Evolutionary conservation across 2,888 invertebrate genomes (phyloP), one percentile per base, ranked within the genome.

Genomic region (Melikaiella ostensackeni): DNA sequence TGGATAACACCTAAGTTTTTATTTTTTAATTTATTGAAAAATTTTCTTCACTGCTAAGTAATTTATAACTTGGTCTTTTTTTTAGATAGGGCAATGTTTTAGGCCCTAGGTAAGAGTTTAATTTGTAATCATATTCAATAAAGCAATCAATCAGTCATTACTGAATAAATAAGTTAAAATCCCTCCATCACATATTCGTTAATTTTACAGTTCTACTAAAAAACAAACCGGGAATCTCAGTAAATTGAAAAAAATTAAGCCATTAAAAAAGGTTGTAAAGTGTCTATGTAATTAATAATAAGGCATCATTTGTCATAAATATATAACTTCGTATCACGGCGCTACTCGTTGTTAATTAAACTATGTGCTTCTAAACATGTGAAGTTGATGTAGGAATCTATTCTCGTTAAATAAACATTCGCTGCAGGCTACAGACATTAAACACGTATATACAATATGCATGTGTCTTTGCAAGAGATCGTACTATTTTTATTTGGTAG

Each of bases 311-410:
- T 70, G 70, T 70, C 46, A 30, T 50, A 70, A 75, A 75, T 81
- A 76, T 75, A 77, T 79, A 76, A 61, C 76, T 62, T 76, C 74
- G 66, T 75, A 77, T 74, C 57, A 62, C 74, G 78, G 75, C 74
- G 57, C 57, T 24, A 57, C 76, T 75, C 61, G 77, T 74, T 76
- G 79, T 75, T 74, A 79, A 79, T 70, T 46, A 70, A 70, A 50
- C 27, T 50, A 81, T 77, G 78, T 77, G 78, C 75, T 82, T 85
- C 88, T 86, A 89, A 88, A 88, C 89, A 88, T 89, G 89, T 89
- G 88, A 89, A 89, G 88, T 89, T 89, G 89, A 89, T 89, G 88
- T 87, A 87, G 87, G 86, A 88, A 86, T 89, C 89, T 89, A 89
- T 89, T 89, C 85, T 88, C 83, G 89, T 84, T 85, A 83, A 84